Percentiles rank a stretch among this genome's conserved stretches.
Conservation (phyloP, 2,113 vertebrate genomes). For the Sprattus sprattus region DNA sequence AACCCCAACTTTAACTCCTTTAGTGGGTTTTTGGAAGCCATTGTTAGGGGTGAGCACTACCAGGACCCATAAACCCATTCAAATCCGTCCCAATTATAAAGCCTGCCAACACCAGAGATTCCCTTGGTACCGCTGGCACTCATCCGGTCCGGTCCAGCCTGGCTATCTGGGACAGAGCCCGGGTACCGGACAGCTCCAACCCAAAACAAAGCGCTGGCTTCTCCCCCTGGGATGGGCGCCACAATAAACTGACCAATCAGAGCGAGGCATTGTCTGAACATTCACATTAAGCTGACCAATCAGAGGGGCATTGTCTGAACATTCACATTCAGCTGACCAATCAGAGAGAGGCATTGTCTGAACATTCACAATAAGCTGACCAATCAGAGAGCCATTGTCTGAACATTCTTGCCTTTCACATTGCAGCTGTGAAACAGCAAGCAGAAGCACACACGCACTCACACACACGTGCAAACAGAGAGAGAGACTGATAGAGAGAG, state of each 20-base stretch:
- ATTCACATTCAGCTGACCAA: too few relatives aligned
- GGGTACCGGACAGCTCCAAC: not conserved
- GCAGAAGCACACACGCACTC: too few relatives aligned
- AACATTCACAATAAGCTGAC: not conserved
- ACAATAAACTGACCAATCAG: not conserved
- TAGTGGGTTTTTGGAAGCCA: not conserved
- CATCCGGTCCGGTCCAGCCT: not conserved
- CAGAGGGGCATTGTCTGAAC: not conserved
- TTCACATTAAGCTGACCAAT: too few relatives aligned
- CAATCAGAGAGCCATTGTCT: not conserved
- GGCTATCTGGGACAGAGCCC: not conserved
- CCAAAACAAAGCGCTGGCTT: conserved; percentile 2
- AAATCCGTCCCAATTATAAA: conserved; percentile 23
- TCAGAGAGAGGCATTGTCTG: not conserved
- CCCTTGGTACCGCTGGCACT: not conserved
- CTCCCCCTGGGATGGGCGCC: not conserved
- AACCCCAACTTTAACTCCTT: not conserved
- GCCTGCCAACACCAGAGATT: conserved; percentile 11
- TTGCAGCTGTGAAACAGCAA: not conserved
- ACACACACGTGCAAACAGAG: too few relatives aligned
- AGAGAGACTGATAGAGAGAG: conserved; percentile 1
- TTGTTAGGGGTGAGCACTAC: conserved; percentile 1
- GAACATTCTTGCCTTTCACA: not conserved
- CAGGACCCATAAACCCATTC: conserved; percentile 23
- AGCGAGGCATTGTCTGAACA: not conserved